Evolutionary conservation across 2,888 invertebrate genomes (phyloP).

Genomic region (Cactoblastis cactorum): DNA sequence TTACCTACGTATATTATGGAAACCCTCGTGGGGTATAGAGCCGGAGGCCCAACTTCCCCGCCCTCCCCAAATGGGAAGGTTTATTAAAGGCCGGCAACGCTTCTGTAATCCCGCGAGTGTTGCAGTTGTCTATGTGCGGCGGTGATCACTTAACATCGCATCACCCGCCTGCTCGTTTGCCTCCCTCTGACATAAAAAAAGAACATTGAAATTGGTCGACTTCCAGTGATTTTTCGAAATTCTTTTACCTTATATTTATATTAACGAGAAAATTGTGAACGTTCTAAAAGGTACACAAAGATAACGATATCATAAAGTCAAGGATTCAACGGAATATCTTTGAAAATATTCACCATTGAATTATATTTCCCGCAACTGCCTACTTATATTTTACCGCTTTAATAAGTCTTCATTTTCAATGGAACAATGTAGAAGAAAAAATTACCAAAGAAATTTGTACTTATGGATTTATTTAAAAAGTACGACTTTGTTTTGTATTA

Average conservation of each 20-base stretch:
- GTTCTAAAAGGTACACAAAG: background rate
- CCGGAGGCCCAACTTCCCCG: no score
- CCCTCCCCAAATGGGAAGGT: no score
- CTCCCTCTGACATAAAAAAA: no score
- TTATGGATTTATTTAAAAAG: slow-evolving; percentile 9
- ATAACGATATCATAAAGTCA: background rate
- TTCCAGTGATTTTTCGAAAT: background rate
- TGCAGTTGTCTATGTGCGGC: no score
- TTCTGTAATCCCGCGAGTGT: no score
- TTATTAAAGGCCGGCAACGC: no score
- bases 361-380: slow-evolving; percentile 8
- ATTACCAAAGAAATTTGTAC: background rate
- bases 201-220: background rate
- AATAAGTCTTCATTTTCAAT: slow-evolving; percentile 16
- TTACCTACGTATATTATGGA: no score
- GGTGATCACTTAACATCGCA: no score
- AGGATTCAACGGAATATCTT: slow-evolving; percentile 10
- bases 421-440: slow-evolving; percentile 5
- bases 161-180: no score
- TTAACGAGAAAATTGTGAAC: background rate
- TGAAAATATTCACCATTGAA: slow-evolving; percentile 17
- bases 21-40: no score
- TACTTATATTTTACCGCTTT: slow-evolving; percentile 16
- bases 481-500: no score
- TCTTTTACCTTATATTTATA: background rate